Conservation (phyloP, 2,797 vertebrate genomes). For the Melanotaenia parkinsoni region DNA sequence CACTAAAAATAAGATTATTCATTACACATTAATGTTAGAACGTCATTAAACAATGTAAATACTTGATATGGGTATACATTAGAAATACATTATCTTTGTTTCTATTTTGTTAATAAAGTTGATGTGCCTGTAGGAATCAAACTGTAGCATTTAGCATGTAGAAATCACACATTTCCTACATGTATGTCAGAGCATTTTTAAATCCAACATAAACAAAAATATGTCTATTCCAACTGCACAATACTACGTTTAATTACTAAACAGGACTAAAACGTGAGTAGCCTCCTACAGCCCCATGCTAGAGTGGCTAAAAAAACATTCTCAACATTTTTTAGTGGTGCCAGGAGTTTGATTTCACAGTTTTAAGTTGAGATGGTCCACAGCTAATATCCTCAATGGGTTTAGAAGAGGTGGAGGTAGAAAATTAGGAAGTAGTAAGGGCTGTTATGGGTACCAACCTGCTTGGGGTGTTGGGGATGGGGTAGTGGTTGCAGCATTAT, state of each 20-base stretch:
- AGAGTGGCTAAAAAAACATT: background rate
- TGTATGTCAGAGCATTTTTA: too few relatives aligned
- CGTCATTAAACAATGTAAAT: too few relatives aligned
- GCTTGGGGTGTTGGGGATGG: slow-evolving; percentile 75
- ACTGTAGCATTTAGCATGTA: slow-evolving; percentile 18
- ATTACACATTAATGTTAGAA: too few relatives aligned
- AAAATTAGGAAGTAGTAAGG: slow-evolving; percentile 32
- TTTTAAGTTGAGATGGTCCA: slow-evolving; percentile 13
- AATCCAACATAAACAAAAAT: too few relatives aligned
- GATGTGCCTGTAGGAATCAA: slow-evolving; percentile 10
- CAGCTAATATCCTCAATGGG: slow-evolving; percentile 17
- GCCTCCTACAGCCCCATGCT: background rate
- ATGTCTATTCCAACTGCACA: too few relatives aligned
- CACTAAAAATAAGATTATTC: too few relatives aligned
- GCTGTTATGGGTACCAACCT: slow-evolving; percentile 81
- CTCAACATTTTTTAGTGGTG: background rate
- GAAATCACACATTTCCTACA: slow-evolving; percentile 18
- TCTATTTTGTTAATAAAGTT: slow-evolving; percentile 59
- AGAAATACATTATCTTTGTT: slow-evolving; percentile 52
- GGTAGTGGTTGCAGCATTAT: slow-evolving; percentile 71
- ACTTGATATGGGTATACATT: too few relatives aligned
- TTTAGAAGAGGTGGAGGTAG: background rate
- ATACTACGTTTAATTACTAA: too few relatives aligned
- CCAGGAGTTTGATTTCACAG: slow-evolving; percentile 5
- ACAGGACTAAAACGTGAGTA: too few relatives aligned